Evolutionary conservation across 2,888 invertebrate species (phyloP), one percentile per base, ranked within the genome.

Genomic region (Zaprionus bogoriensis): DNA sequence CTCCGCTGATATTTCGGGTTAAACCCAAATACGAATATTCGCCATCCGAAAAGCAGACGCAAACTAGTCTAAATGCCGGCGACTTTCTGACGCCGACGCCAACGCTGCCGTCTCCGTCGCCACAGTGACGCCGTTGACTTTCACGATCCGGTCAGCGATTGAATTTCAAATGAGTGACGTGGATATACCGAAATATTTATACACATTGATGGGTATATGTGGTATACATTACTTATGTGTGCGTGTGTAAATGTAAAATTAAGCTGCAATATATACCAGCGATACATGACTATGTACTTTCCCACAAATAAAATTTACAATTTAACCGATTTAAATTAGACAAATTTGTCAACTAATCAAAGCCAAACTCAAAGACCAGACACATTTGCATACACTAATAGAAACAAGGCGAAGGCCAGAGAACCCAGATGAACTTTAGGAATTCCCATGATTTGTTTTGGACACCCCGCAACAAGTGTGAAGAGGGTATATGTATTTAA

Each of bases 161-260:
- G 69, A 78, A 79, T 75, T 75, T 67, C 20, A 63, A 69, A 67
- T 67, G 67, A 74, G 67, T 86, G 82, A 86, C 87, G 87, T 84
- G 84, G 74, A 76, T 74, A 47, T 67, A 63, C 51, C 59, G 64
- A 76, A 45, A 59, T 25, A 50, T 46, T 53, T 32, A 52, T 10
- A 30, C 17, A 30, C 20, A 19, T 10, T n/a, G n/a, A n/a, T n/a
- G n/a, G n/a, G 12, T 6, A 44, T 7, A 39, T 23, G 25, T 22
- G n/a, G n/a, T n/a, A 22, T 22, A 28, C 19, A 28, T 10, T 28
- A 1, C 25, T 17, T 17, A 7, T 41, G 10, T 32, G 27, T 22
- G 19, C 41, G 19, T 46, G 12, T 17, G 14, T 9, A 27, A 42
- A n/a, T 22, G 22, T 3, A 22, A n/a, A 20, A 20, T 44, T 27